A percentile compares a stretch with the other conserved stretches of the same genome.
phyloP scores from a whole-genome alignment of 2,888 invertebrate genomes.

The Drosophila anomelani region DNA sequence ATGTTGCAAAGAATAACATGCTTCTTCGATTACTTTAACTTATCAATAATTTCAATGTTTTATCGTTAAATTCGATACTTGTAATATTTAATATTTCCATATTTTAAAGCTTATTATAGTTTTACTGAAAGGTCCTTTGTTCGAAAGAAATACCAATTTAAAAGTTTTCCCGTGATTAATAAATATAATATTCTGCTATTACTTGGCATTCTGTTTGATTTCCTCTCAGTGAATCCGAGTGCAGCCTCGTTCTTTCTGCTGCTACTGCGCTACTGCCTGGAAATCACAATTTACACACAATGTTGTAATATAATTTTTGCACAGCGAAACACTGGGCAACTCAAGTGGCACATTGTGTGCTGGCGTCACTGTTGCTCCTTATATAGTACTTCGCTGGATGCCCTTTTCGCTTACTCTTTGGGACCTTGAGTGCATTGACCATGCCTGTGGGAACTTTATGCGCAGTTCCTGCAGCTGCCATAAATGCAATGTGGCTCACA shows the following conservation, averaged over 20 bases:
- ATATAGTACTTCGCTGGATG: conserved; percentile 17
- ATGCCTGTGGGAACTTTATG: conserved; percentile 70
- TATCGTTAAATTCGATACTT: background rate
- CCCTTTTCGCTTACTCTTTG: conserved; percentile 34
- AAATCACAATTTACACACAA: conserved; percentile 81
- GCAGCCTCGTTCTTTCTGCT: conserved; percentile 34
- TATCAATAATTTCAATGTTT: background rate
- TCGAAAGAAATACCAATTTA: too few relatives aligned
- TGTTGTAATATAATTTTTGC: conserved; percentile 79
- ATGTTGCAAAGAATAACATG: background rate
- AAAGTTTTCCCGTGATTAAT: background rate
- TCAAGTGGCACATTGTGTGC: conserved; percentile 75
- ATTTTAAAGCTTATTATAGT: background rate
- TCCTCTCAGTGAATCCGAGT: conserved; percentile 38
- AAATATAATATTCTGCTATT: background rate
- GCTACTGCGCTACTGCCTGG: conserved; percentile 49
- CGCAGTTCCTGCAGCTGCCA: conserved; percentile 74
- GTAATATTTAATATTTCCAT: background rate
- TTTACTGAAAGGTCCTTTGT: too few relatives aligned
- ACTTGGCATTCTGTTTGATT: background rate
- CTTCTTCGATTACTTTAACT: background rate
- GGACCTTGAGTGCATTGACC: conserved; percentile 74
- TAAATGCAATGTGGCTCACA: conserved; percentile 78
- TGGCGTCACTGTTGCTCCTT: conserved; percentile 55
- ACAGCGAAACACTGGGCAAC: conserved; percentile 68